Conservation (phyloP, 2,888 invertebrate species). For the Saturnia pavonia region DNA sequence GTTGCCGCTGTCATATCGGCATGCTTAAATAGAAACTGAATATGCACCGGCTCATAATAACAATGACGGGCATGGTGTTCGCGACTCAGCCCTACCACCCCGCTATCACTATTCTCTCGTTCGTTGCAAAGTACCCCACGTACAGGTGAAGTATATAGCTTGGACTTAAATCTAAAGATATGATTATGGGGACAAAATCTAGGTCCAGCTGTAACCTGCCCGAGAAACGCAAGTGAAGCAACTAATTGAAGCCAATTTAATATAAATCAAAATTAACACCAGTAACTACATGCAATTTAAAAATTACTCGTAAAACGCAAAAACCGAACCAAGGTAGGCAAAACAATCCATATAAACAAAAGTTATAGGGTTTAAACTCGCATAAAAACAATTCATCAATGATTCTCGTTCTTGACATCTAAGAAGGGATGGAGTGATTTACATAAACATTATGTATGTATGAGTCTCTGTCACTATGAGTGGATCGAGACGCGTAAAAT, state of each 20-base stretch:
- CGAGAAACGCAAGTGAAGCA: not conserved
- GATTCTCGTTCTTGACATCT: not conserved
- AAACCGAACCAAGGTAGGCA: not conserved
- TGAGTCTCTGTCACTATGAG: slow-evolving; percentile 17
- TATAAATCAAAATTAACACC: not conserved
- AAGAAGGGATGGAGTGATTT: slow-evolving; percentile 7
- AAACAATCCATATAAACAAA: not conserved
- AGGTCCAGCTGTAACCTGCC: too few relatives aligned
- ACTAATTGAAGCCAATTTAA: not conserved
- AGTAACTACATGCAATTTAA: not conserved
- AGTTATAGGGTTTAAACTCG: not conserved
- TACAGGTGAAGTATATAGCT: too few relatives aligned
- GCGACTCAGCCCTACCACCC: too few relatives aligned
- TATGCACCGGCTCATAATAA: too few relatives aligned
- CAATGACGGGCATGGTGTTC: too few relatives aligned
- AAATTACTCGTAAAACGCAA: not conserved
- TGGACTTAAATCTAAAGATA: too few relatives aligned
- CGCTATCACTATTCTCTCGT: too few relatives aligned
- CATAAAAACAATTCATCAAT: not conserved
- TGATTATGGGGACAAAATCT: too few relatives aligned
- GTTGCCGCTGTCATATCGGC: too few relatives aligned
- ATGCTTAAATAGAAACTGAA: too few relatives aligned
- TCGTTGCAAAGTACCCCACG: too few relatives aligned
- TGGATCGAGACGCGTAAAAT: slow-evolving; percentile 19
- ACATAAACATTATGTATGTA: slow-evolving; percentile 21